These are phyloP conservation scores for Cyprinodon variegatus DNA, from an alignment of 2,113 vertebrate species.

Conservation along the genomic window DNA sequence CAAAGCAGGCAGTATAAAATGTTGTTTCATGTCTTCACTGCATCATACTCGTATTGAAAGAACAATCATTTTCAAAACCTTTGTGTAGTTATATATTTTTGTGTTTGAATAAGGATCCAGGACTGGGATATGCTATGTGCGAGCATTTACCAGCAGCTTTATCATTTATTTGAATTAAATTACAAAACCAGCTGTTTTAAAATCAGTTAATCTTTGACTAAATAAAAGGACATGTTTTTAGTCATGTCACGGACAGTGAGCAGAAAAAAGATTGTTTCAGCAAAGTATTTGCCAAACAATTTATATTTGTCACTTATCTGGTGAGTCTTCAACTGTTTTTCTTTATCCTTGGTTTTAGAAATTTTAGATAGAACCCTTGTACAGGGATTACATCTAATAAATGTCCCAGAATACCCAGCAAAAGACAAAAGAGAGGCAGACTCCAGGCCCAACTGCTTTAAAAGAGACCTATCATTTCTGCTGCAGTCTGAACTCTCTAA, in stretches of 20 bases:
- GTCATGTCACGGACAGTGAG: too few relatives aligned
- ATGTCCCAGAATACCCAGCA: conserved; percentile 67
- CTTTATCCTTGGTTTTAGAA: conserved; percentile 37
- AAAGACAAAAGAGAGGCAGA: conserved; percentile 63
- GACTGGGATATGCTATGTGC: not conserved
- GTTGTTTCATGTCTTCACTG: not conserved
- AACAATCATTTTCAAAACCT: not conserved
- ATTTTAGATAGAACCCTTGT: conserved; percentile 61
- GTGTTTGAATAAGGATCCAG: not conserved
- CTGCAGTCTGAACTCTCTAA: conserved; percentile 69
- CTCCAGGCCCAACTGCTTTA: conserved; percentile 57
- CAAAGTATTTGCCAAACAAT: too few relatives aligned
- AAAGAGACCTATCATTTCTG: conserved; percentile 76
- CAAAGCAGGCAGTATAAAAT: not conserved
- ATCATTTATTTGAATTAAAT: conserved; percentile 3
- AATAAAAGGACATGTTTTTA: not conserved
- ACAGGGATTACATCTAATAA: conserved; percentile 62
- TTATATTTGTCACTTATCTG: too few relatives aligned
- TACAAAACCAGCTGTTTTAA: not conserved
- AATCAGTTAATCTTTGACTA: not conserved
- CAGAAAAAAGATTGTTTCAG: too few relatives aligned
- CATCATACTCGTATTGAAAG: not conserved
- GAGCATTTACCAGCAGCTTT: not conserved
- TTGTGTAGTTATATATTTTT: not conserved
- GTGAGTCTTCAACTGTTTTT: not conserved